Evolutionary conservation across 37 sponge, comb jelly and placozoan species (phyloP).

Genomic region (Sycon ciliatum): DNA sequence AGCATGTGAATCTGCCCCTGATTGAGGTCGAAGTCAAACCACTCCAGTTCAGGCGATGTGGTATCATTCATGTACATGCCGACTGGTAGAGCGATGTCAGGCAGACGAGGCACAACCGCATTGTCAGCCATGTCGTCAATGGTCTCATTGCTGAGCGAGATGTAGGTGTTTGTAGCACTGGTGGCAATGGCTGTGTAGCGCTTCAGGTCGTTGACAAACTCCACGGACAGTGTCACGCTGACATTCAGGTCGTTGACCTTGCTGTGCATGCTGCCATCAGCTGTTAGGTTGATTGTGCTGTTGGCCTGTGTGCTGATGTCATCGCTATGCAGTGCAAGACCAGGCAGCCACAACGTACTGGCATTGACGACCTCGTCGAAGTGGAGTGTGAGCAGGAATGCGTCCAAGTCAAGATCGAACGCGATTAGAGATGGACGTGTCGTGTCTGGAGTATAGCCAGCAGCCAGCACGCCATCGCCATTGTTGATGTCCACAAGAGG

Average conservation of each 20-base stretch:
- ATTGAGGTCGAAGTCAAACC: conserved; percentile 53
- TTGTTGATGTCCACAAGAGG: conserved; percentile 29
- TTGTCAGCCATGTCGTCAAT: conserved; percentile 31
- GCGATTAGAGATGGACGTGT: conserved; percentile 27
- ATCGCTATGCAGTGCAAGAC: not conserved
- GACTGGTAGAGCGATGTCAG: conserved; percentile 25
- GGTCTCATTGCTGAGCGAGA: conserved; percentile 22
- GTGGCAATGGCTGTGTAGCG: conserved; percentile 56
- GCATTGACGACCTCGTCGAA: not conserved
- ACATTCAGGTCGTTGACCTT: conserved; percentile 60
- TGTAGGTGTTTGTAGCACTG: conserved; percentile 31
- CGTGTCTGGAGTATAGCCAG: conserved; percentile 38
- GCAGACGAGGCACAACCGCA: conserved; percentile 19
- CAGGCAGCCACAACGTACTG: not conserved
- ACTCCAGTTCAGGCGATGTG: conserved; percentile 38
- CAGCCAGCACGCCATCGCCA: conserved; percentile 14
- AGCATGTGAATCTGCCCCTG: conserved; percentile 44
- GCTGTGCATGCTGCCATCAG: too few relatives aligned
- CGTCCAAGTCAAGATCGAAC: conserved; percentile 5
- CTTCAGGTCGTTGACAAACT: conserved; percentile 76
- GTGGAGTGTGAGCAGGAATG: not conserved
- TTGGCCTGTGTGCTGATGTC: too few relatives aligned
- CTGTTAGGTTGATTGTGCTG: conserved; percentile 53
- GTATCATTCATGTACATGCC: conserved; percentile 42
- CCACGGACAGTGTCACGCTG: conserved; percentile 38